Evolutionary conservation across 1,140 invertebrate species (phyloP).

Genomic region (Anoplophora glabripennis): DNA sequence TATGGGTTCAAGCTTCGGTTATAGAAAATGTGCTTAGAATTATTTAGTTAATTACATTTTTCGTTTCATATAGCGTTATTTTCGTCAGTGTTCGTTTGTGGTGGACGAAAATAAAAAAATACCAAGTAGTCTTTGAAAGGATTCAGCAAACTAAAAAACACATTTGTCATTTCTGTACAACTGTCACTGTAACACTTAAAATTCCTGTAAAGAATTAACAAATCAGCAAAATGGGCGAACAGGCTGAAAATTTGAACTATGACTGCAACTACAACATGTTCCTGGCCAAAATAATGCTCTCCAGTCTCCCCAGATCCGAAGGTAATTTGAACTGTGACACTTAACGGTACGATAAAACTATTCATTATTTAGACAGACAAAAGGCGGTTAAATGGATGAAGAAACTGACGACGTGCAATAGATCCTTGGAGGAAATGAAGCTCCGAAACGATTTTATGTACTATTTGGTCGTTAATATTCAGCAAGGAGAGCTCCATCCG

Average conservation of each 20-base stretch:
- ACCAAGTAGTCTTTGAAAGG: no score
- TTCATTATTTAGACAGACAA: slow-evolving; percentile 35
- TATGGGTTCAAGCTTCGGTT: no score
- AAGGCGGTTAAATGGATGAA: slow-evolving; percentile 51
- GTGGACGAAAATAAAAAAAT: no score
- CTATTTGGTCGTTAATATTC: slow-evolving; percentile 51
- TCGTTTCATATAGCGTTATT: no score
- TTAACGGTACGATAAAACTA: slow-evolving; percentile 1
- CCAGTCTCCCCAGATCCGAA: slow-evolving; percentile 43
- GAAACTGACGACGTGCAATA: slow-evolving; percentile 48
- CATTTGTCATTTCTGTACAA: slow-evolving; percentile 4
- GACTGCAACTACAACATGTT: slow-evolving; percentile 51
- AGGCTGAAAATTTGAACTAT: slow-evolving; percentile 47
- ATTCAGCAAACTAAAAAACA: no score
- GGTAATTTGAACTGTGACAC: slow-evolving; percentile 31
- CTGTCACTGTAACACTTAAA: slow-evolving; percentile 18
- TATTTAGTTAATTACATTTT: no score
- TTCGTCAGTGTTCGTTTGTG: no score
- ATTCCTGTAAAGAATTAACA: slow-evolving; percentile 15
- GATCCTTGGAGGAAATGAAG: slow-evolving; percentile 50
- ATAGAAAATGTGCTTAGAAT: no score
- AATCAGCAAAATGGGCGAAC: slow-evolving; percentile 38
- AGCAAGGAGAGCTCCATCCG: slow-evolving; percentile 46
- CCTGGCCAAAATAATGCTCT: slow-evolving; percentile 47
- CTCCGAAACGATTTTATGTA: slow-evolving; percentile 55